Base-by-base conservation (phyloP, 2,888 invertebrate genomes). In the Aphrophora alni region DNA sequence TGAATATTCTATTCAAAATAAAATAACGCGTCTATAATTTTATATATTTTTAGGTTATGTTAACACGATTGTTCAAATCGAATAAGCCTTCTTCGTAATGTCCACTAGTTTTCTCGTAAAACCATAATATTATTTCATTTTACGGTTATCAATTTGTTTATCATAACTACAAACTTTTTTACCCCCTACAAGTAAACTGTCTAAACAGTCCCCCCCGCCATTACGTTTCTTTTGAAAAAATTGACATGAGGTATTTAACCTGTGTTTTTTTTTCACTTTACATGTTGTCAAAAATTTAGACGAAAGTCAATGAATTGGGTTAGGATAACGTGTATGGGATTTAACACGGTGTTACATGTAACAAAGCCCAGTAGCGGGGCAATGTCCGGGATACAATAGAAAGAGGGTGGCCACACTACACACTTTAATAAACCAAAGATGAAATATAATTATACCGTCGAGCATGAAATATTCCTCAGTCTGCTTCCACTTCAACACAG, bases 251-350 rank as follows among this genome's bases (percentile, higher is more conserved):
- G 59, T 21, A 59, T 59, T 59, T 59, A 59, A 21, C 59, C 1
- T 3, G 5, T 21, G 59, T 21, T n/a, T 59, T 59, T 59, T 59
- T 21, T 21, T 59, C 12, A 21, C 12, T 59, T 59, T 21, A 59
- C 59, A 59, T 59, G 10, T 59, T 59, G 21, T 59, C 44, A 21
- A 59, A 33, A 59, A 59, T 59, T 59, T 59, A 59, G 59, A 12
- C 21, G 59, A 59, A 59, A 59, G 59, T 59, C 59, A 59, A 59
- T 59, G 59, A 59, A 59, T 59, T 59, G 59, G 59, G 59, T 59
- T 59, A 59, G 21, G 59, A 21, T 59, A 21, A 59, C 59, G 59
- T 59, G 59, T 7, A 2, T 2, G 0, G 59, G 21, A 59, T 21
- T 59, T 10, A 59, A n/a, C 59, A 59, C 59, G 59, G 59, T 59